Conservation (phyloP, 2,888 invertebrate species). For the Meliscaeva auricollis region DNA sequence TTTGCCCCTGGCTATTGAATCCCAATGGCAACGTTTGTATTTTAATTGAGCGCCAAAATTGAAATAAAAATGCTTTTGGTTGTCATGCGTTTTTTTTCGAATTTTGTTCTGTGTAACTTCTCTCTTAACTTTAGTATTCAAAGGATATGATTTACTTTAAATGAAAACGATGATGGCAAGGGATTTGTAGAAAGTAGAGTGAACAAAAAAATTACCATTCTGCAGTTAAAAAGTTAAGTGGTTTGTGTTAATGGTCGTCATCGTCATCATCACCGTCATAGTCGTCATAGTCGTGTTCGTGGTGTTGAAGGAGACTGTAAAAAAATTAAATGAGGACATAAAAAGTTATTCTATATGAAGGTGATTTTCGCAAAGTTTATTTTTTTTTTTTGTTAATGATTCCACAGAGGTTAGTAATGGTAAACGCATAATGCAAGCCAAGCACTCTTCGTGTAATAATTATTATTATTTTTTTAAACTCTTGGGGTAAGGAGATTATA, state of each 20-base stretch:
- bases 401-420: conserved; percentile 17
- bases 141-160: conserved; percentile 46
- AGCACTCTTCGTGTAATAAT: neutral
- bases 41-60: conserved; percentile 59
- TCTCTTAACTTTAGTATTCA: neutral
- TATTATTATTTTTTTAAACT: neutral
- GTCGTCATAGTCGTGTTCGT: neutral
- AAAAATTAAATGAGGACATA: conserved; percentile 33
- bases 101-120: neutral
- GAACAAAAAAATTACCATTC: conserved; percentile 11
- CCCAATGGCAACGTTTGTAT: conserved; percentile 52
- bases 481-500: neutral
- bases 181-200: conserved; percentile 7
- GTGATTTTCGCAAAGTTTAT: conserved; percentile 18
- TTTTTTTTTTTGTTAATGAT: conserved; percentile 7
- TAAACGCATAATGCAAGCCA: conserved; percentile 8
- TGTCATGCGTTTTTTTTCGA: conserved; percentile 9
- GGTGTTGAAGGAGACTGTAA: conserved; percentile 24
- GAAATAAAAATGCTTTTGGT: conserved; percentile 42
- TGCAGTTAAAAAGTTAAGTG: conserved; percentile 47
- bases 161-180: conserved; percentile 29
- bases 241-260: conserved; percentile 28
- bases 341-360: conserved; percentile 22
- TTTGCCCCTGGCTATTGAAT: conserved; percentile 39
- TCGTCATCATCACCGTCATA: neutral